Conservation (phyloP, 2,797 vertebrate genomes). For the Monodelphis domestica region DNA sequence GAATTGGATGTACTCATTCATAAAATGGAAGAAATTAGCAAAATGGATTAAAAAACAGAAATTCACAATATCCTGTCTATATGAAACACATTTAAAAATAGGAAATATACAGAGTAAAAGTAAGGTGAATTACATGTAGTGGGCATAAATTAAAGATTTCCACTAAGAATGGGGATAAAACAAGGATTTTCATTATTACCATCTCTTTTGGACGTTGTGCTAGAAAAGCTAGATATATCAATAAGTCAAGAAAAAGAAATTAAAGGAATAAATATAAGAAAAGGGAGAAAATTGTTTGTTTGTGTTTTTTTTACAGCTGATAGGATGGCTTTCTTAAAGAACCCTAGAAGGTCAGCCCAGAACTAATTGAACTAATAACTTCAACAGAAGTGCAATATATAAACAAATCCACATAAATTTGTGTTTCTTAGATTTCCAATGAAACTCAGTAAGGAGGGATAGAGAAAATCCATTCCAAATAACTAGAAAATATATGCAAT, state of each 20-base stretch:
- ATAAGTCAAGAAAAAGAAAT: not conserved
- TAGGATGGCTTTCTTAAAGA: not conserved
- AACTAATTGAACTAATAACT: not conserved
- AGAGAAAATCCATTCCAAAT: not conserved
- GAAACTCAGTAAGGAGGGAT: not conserved
- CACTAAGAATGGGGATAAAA: not conserved
- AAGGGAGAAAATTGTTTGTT: no score
- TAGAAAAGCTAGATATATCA: not conserved
- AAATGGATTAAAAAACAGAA: no score
- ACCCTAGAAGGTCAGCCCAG: not conserved
- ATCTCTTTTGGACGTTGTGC: not conserved
- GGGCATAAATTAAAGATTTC: not conserved
- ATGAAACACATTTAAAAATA: no score
- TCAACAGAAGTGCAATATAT: not conserved
- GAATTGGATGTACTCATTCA: no score
- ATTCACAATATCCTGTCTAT: no score
- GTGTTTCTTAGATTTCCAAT: conserved; percentile 2
- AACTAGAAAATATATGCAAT: conserved; percentile 6
- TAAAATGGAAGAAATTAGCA: no score
- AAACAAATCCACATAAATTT: not conserved
- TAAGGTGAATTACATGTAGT: not conserved
- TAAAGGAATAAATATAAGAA: not conserved
- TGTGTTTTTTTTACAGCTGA: not conserved
- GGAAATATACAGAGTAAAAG: no score
- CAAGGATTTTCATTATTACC: not conserved